Evolutionary conservation across 2,113 vertebrate genomes (phyloP), one percentile per base, ranked within the genome.

Genomic region (Accipiter virgatus): DNA sequence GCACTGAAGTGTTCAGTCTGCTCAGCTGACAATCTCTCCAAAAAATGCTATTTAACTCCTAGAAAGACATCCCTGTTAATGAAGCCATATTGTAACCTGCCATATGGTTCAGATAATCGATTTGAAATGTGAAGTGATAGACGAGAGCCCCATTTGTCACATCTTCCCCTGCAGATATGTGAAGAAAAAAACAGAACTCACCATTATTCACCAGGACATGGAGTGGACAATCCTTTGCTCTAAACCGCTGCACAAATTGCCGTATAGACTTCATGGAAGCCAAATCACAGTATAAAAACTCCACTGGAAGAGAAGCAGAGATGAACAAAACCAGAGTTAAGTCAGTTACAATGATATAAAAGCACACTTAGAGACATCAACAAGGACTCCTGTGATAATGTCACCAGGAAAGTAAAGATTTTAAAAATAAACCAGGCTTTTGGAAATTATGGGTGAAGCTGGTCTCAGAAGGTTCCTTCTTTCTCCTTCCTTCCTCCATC

Each of bases 151-250:
- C 29, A 16, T 56, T 73, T 53, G 36, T 63, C 40, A 81, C 45
- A 59, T 56, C 31, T 73, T 81, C 22, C 29, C 43, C 29, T 68
- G 72, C 25, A 74, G 34, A 70, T 20, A 62, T 6, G 5, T 45
- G 62, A 89, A 86, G 6, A 23, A 72, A 77, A 83, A 70, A 66
- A 0, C 31, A 40, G 66, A 71, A 98, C 98, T 92, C 97, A 99
- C 99, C 99, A 7, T 99, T 99, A 95, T 99, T 99, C 48, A 99
- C 96, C 86, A 99, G 97, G 6, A 99, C 96, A 29, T 99, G 99
- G 8, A 99, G 98, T 3, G 98, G 98, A 23, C 98, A 97, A 10
- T 97, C 92, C 97, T 97, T 98, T 90, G 67, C 92, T 97, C 93
- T 98, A 98, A 99, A 99, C 11, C 10, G 77, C 91, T 97, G 96